Base-by-base conservation (phyloP, 2,797 vertebrate species). In the Tangara arthus region DNA sequence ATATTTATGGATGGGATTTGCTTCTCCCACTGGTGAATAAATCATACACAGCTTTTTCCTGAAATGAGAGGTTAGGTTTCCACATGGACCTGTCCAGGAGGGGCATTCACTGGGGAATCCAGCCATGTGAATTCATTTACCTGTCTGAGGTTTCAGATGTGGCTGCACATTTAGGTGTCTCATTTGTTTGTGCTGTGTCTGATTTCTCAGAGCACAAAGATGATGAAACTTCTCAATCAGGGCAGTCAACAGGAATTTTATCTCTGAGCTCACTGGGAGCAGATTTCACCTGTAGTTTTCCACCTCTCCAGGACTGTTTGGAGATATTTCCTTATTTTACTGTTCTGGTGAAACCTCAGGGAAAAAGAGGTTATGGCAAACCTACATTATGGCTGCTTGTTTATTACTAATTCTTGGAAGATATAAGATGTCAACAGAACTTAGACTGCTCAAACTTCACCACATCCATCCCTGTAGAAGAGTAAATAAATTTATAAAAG, bases 1-100 rank as follows among this genome's bases (percentile, higher is more conserved):
- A 91, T 94, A 91, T 82, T 93, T 60, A 72, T 89, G 76, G 71
- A 47, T 82, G 82, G 85, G 91, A 89, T 96, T 94, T 95, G 55
- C 71, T 95, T 94, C 60, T 87, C 84, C 52, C 44, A 15, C 55
- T 77, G 84, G 78, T 87, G 78, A 82, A 94, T 93, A 91, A 89
- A 90, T 94, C 89, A 79, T 89, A 60, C 59, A 49, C 44, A 84
- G 69, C 39, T n/a, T 87, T 87, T 63, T 76, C 82, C 87, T 87
- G 78, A 80, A 87, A 79, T 66, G 84, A 85, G 82, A 66, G 72
- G 75, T 61, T 88, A 57, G 61, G 46, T 86, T 86, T 93, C 79
- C 83, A 55, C 69, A 32, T 42, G 60, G 69, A 35, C 55, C 2
- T 1, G 46, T 69, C 83, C 21, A 7, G 83, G 68, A 87, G 59